A percentile compares a stretch with the other conserved stretches of the same genome.
phyloP scores from a whole-genome alignment of 2,113 vertebrate species.

The Nothocercus julius region DNA sequence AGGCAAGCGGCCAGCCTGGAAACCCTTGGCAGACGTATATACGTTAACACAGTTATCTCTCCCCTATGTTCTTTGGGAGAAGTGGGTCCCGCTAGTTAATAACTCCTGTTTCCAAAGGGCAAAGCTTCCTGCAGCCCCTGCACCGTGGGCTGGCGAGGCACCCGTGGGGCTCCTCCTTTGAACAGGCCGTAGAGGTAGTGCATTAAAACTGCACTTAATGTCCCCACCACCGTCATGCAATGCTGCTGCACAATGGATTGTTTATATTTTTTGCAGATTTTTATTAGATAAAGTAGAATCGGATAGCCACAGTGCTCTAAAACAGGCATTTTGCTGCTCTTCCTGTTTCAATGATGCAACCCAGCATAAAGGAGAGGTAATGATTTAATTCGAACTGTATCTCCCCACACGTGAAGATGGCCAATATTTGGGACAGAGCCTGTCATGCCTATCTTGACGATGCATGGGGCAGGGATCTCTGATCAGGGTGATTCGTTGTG shows the following conservation, averaged over 20 bases:
- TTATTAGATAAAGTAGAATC: neutral
- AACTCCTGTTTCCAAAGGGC: constrained; percentile 48
- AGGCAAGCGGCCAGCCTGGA: neutral
- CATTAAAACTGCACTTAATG: neutral
- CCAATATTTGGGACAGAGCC: neutral
- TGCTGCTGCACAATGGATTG: constrained; percentile 30
- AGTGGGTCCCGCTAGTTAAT: constrained; percentile 48
- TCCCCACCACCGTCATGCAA: neutral
- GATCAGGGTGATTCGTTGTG: neutral
- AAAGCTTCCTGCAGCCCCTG: constrained; percentile 43
- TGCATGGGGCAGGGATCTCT: fast-evolving
- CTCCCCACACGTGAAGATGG: neutral
- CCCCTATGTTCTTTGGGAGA: neutral
- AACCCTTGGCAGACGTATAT: neutral
- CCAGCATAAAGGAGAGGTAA: neutral
- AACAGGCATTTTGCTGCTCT: neutral
- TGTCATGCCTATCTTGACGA: neutral
- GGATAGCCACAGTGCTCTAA: neutral
- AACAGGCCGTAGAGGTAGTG: neutral
- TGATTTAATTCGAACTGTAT: neutral
- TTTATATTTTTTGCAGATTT: neutral
- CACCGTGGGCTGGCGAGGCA: neutral
- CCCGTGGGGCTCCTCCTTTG: neutral
- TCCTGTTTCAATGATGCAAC: neutral
- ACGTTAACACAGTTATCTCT: constrained; percentile 28